Evolutionary conservation across 2,888 invertebrate genomes (phyloP), one percentile per base, ranked within the genome.

Genomic region (Cordilura impudica): DNA sequence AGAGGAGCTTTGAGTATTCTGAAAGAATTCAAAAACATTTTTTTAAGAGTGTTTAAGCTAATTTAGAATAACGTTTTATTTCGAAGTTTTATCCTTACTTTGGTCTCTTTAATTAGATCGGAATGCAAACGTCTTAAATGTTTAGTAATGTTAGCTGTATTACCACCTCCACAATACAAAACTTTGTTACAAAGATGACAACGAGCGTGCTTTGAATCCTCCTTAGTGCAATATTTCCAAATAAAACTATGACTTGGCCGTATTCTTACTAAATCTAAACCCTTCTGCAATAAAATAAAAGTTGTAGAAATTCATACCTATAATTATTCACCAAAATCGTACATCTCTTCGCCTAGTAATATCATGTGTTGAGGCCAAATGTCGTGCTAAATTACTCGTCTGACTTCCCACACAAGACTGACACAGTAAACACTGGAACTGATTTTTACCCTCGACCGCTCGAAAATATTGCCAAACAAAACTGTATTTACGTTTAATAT

Each of bases 201-300:
- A 10, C 84, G 83, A 1, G 85, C 86, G 45, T 86, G 86, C 45
- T 84, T 86, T 3, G 84, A 81, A 69, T 86, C 84, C 12, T 84
- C 82, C 45, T 85, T 86, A 2, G 84, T 84, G 58, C 86, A 86
- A 63, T 85, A 86, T 66, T 86, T 86, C 86, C 86, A 86, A 58
- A 86, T 85, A 31, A 86, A 84, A 74, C 86, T 86, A 3, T 84
- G 82, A 65, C 84, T 85, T 2, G 85, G 83, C 0, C 86, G 84
- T 49, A 84, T 83, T 4, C 82, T 82, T 5, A 78, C 82, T 2
- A 81, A 77, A 29, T 82, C 81, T 4, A 58, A 61, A 8, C 67
- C 78, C 49, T 81, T 80, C 51, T 81, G 39, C 19, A 58, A 63
- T 51, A n/a, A 73, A 39, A 45, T 6, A 7, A 19, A 49, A 47